Evolutionary conservation across 2,113 vertebrate genomes (phyloP).

Genomic region (Ceyx margarethae): DNA sequence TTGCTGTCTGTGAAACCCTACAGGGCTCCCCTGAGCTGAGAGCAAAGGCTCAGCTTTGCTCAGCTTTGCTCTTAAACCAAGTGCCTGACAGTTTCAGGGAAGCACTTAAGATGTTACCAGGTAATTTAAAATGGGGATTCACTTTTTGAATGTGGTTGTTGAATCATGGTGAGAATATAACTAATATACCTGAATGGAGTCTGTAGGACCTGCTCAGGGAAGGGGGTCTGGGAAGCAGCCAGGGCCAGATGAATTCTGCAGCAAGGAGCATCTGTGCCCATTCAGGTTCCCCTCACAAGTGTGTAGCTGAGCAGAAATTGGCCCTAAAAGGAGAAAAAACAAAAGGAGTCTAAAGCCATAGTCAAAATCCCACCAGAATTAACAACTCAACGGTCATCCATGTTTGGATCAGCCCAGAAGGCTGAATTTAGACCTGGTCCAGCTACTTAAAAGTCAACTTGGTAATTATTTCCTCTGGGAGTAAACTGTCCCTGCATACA

Average conservation of each 20-base stretch:
- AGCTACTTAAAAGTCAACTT: neutral
- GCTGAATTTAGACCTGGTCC: neutral
- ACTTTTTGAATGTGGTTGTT: neutral
- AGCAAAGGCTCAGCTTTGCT: neutral
- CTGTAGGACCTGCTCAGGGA: neutral
- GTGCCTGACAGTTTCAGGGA: neutral
- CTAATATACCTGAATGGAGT: neutral
- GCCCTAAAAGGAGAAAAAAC: neutral
- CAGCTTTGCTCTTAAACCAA: neutral
- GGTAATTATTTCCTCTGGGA: constrained; percentile 20
- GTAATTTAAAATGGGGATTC: neutral
- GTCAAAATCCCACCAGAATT: neutral
- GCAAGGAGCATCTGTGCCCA: rapidly evolving
- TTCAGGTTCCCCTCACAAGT: neutral
- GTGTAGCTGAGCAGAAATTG: neutral
- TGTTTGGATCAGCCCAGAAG: neutral
- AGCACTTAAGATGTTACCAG: neutral
- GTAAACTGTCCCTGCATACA: neutral
- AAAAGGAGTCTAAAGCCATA: neutral
- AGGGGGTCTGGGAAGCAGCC: neutral
- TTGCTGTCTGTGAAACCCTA: neutral
- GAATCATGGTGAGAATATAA: neutral
- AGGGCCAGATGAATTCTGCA: neutral
- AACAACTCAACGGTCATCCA: neutral
- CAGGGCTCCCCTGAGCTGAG: neutral